phyloP scores from a whole-genome alignment of 2,113 vertebrate species.

The Alectura lathami region DNA sequence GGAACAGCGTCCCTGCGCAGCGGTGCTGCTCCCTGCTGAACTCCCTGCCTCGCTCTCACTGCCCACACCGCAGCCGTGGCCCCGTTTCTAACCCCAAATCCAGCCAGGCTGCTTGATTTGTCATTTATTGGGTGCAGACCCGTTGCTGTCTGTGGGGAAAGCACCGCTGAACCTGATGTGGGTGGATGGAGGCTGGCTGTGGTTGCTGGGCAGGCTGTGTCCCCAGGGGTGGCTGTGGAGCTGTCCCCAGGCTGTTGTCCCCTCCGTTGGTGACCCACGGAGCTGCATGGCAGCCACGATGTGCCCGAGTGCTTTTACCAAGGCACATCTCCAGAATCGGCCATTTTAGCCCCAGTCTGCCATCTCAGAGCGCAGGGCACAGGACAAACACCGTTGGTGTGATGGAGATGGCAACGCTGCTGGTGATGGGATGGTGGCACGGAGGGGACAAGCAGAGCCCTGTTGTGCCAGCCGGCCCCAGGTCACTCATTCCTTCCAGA shows the following conservation, averaged over 20 bases:
- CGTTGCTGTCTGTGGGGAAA: neutral
- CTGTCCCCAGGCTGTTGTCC: neutral
- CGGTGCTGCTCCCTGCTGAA: neutral
- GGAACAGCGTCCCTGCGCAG: neutral
- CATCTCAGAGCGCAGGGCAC: neutral
- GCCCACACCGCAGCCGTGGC: no score
- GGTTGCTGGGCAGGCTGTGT: neutral
- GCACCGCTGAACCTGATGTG: neutral
- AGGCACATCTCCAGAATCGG: neutral
- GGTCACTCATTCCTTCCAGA: fast-evolving
- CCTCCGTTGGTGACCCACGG: fast-evolving
- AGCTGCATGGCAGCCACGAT: neutral
- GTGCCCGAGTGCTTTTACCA: no score
- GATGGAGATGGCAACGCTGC: neutral
- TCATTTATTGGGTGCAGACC: neutral
- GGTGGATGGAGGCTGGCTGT: neutral
- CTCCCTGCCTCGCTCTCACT: neutral
- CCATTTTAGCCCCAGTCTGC: neutral
- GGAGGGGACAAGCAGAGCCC: neutral
- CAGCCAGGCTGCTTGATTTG: fast-evolving
- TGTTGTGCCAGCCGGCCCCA: fast-evolving
- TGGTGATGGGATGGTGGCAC: neutral
- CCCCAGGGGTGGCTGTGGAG: neutral
- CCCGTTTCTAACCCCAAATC: neutral
- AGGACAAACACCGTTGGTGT: neutral